phyloP scores from a whole-genome alignment of 2,888 invertebrate genomes.

The Drosophila koepferae region DNA sequence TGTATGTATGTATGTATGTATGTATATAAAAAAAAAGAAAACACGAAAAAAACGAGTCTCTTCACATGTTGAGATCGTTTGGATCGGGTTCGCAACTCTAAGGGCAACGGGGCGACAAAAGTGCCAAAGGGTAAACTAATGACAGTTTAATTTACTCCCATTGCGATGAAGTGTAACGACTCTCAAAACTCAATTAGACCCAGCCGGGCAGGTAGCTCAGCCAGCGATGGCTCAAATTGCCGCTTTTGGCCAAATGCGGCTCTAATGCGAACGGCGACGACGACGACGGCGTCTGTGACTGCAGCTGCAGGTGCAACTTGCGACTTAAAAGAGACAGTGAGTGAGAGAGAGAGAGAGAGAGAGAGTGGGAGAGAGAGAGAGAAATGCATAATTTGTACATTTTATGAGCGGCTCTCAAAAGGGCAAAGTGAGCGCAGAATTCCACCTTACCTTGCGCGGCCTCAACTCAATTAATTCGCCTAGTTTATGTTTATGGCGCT shows the following conservation, averaged over 20 bases:
- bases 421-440: slow-evolving; percentile 11
- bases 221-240: slow-evolving; percentile 31
- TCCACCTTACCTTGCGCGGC: slow-evolving; percentile 12
- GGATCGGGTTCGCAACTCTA: slow-evolving; percentile 50
- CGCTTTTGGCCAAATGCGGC: slow-evolving; percentile 64
- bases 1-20: not conserved
- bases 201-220: slow-evolving; percentile 45
- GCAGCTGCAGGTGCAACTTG: slow-evolving; percentile 65
- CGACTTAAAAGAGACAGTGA: slow-evolving; percentile 43
- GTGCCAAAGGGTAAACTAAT: slow-evolving; percentile 83
- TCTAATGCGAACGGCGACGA: slow-evolving; percentile 51
- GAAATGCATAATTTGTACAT: slow-evolving; percentile 70
- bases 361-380: slow-evolving; percentile 13
- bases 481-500: slow-evolving; percentile 72
- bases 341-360: slow-evolving; percentile 38
- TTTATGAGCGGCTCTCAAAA: slow-evolving; percentile 60
- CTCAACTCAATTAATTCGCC: slow-evolving; percentile 73
- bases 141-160: slow-evolving; percentile 85
- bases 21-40: slow-evolving; percentile 31
- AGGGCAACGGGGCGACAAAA: slow-evolving; percentile 55
- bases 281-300: not conserved
- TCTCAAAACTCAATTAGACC: slow-evolving; percentile 76
- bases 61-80: slow-evolving; percentile 69
- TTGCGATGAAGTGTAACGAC: slow-evolving; percentile 78
- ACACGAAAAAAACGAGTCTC: slow-evolving; percentile 65